A percentile compares a stretch with the other conserved stretches of the same genome.
Conservation (phyloP, 1,140 invertebrate species). For the Sogatella furcifera region DNA sequence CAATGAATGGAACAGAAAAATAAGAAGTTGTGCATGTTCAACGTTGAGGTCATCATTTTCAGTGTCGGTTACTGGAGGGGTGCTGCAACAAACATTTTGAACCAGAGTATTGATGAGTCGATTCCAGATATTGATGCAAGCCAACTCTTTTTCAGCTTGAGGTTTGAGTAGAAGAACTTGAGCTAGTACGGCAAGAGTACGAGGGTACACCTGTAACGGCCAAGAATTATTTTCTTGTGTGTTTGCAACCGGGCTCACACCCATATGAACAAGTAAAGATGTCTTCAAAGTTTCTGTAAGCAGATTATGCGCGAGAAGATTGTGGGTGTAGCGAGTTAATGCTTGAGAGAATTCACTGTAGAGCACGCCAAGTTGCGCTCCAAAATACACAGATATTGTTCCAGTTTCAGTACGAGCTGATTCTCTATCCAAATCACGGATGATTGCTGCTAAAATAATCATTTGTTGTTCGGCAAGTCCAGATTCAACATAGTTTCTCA, state of each 20-base stretch:
- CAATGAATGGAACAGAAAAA: slow-evolving; percentile 89
- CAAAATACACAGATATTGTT: slow-evolving; percentile 64
- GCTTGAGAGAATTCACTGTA: slow-evolving; percentile 69
- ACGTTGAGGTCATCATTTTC: slow-evolving; percentile 85
- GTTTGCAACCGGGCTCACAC: slow-evolving; percentile 59
- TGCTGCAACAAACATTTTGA: slow-evolving; percentile 58
- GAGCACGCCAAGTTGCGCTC: slow-evolving; percentile 51
- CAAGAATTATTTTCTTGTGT: slow-evolving; percentile 41
- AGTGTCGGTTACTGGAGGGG: slow-evolving; percentile 38
- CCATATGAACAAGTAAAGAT: slow-evolving; percentile 59
- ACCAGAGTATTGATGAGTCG: slow-evolving; percentile 76
- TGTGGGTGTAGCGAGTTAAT: slow-evolving; percentile 72
- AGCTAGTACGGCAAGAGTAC: slow-evolving; percentile 70
- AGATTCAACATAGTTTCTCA: slow-evolving; percentile 45
- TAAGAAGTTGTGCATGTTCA: slow-evolving; percentile 84
- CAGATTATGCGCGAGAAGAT: slow-evolving; percentile 60
- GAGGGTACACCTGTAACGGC: slow-evolving; percentile 74
- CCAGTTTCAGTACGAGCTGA: slow-evolving; percentile 66
- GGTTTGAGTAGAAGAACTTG: slow-evolving; percentile 70
- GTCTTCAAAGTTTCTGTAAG: slow-evolving; percentile 57
- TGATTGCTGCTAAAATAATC: slow-evolving; percentile 67
- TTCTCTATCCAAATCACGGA: slow-evolving; percentile 77
- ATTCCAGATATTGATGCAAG: slow-evolving; percentile 83
- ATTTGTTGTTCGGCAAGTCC: slow-evolving; percentile 66
- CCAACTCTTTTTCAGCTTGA: slow-evolving; percentile 74